Base-by-base conservation (phyloP, 2,888 invertebrate genomes). In the Leuctra nigra region DNA sequence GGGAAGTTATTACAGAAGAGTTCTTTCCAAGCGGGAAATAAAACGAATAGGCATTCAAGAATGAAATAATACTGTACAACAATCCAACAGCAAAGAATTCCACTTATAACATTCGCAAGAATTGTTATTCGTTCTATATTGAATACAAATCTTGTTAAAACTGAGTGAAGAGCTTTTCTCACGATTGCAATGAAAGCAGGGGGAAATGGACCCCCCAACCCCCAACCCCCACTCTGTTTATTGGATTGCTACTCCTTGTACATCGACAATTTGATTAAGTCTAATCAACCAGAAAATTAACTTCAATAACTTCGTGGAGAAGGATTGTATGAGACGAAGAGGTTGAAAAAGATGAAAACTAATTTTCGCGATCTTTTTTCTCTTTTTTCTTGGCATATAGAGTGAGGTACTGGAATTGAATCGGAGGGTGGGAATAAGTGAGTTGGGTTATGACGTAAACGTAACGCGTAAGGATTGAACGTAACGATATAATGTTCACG, bases 251-350 rank as follows among this genome's bases (percentile, higher is more conserved):
- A 29, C 29, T 29, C 29, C 11, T 2, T 14, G 38, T 38, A 14
- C 23, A 20, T 53, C 55, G 36, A 60, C 59, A 61, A 63, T 63
- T 61, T 60, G 60, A 61, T 63, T 63, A 63, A 52, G 58, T 59
- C 61, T 63, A 61, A 63, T 63, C 63, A 63, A 58, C 57, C 63
- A 55, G 58, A 63, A 63, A 63, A 63, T 63, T 63, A 63, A 63
- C 63, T 63, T 55, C 61, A 61, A 60, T 61, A 61, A 61, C 59
- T 61, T 61, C 58, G 56, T 29, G 7, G 6, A 29, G 6, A 29
- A 7, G 11, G 7, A 29, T 11, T 29, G 11, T 29, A 16, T 29
- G 11, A 11, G 29, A 7, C 11, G 29, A 6, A 11, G 7, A 7
- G 29, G 11, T 11, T 41, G 20, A 41, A 41, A 38, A 41, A 41